Evolutionary conservation across 2,113 vertebrate species (phyloP).

Genomic region (Theristicus caerulescens): DNA sequence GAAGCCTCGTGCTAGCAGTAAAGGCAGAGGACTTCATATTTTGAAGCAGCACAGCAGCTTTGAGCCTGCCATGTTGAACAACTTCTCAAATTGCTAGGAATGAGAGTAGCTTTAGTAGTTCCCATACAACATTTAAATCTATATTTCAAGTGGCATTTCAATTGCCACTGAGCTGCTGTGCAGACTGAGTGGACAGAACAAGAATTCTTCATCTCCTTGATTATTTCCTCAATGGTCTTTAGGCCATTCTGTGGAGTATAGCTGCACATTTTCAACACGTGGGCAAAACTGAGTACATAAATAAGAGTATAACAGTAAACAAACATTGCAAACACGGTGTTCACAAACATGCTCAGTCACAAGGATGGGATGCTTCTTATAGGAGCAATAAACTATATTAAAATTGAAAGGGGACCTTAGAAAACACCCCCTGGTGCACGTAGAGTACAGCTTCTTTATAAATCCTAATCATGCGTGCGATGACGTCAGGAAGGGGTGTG

Average conservation of each 20-base stretch:
- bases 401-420: not conserved
- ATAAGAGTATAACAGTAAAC: not conserved
- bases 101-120: not conserved
- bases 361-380: not conserved
- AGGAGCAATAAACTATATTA: not conserved
- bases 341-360: not conserved
- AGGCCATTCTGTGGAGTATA: not conserved
- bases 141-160: not conserved
- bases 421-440: not conserved
- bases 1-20: not conserved
- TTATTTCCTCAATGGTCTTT: not conserved
- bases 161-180: not conserved
- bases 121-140: not conserved
- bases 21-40: not conserved
- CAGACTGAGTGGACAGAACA: not conserved
- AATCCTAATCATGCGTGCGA: rapidly evolving
- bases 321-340: not conserved
- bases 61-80: not conserved
- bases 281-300: not conserved
- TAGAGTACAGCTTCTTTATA: not conserved
- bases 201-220: not conserved
- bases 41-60: not conserved
- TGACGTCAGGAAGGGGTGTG: rapidly evolving
- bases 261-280: not conserved
- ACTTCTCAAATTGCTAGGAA: not conserved